phyloP scores from a whole-genome alignment of 1,140 invertebrate genomes.

The Eupristina koningsbergeri region DNA sequence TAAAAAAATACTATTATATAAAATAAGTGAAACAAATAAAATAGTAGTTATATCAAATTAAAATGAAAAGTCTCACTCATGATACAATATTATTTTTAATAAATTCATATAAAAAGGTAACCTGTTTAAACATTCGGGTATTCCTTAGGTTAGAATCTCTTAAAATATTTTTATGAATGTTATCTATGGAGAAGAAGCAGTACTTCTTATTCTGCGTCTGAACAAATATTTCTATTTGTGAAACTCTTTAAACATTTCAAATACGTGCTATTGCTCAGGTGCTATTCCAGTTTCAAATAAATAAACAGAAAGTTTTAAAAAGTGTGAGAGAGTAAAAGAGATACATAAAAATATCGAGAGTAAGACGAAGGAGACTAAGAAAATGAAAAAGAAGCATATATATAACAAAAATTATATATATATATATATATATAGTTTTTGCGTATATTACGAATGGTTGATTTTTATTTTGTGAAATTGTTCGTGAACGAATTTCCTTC shows the following conservation, averaged over 20 bases:
- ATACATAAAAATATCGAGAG: background rate
- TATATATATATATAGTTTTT: background rate
- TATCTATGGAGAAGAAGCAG: background rate
- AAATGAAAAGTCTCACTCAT: background rate
- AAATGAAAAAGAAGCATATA: background rate
- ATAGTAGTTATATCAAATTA: background rate
- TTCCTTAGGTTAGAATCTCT: slow-evolving; percentile 22
- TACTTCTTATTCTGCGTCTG: background rate
- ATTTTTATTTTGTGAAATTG: background rate
- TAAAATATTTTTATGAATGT: slow-evolving; percentile 11
- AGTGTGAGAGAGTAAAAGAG: background rate
- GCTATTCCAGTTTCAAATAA: background rate
- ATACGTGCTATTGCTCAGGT: background rate
- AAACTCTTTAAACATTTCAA: slow-evolving; percentile 15
- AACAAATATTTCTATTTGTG: slow-evolving; percentile 27
- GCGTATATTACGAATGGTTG: background rate
- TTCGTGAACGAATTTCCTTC: background rate
- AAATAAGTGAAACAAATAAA: background rate
- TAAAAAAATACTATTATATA: too few species aligned
- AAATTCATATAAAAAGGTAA: slow-evolving; percentile 47
- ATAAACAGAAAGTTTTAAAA: background rate
- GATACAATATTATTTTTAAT: slow-evolving; percentile 58
- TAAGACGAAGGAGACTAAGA: background rate
- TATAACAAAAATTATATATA: too few species aligned
- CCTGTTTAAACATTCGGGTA: slow-evolving; percentile 41